These are phyloP conservation scores for Pagetopsis macropterus DNA, from an alignment of 2,797 vertebrate species.

Conservation along the genomic window DNA sequence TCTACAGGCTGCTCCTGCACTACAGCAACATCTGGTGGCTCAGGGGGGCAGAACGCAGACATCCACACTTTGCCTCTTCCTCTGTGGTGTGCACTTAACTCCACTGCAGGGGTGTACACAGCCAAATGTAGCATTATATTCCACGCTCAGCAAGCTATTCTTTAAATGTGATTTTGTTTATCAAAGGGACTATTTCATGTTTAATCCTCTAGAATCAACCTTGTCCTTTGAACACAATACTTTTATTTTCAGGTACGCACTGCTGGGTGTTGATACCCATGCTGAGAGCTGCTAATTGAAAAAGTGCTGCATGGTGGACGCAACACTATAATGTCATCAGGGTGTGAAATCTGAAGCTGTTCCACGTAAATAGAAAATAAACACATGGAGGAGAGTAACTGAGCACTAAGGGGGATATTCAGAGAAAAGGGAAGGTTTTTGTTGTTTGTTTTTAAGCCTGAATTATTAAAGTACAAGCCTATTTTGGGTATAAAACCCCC, in stretches of 20 bases:
- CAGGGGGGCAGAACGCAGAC: slow-evolving; percentile 29
- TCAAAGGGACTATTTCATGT: neutral
- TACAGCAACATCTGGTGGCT: slow-evolving; percentile 72
- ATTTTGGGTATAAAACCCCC: slow-evolving; percentile 30
- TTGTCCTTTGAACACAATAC: neutral
- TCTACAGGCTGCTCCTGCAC: slow-evolving; percentile 33
- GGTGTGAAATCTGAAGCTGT: slow-evolving; percentile 32
- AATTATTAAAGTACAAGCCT: slow-evolving; percentile 51
- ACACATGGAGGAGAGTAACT: slow-evolving; percentile 30
- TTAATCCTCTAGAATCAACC: slow-evolving; percentile 11
- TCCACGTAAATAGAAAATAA: slow-evolving; percentile 14
- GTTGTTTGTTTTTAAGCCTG: slow-evolving; percentile 38
- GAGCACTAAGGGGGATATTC: neutral
- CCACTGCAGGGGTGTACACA: neutral
- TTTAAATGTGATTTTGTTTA: slow-evolving; percentile 7
- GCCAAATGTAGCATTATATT: slow-evolving; percentile 1
- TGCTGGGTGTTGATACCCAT: slow-evolving; percentile 49
- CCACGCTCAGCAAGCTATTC: neutral
- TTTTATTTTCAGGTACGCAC: slow-evolving; percentile 34
- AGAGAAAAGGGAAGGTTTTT: slow-evolving; percentile 30
- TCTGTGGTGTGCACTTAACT: neutral
- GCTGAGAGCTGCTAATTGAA: slow-evolving; percentile 73
- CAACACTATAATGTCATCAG: slow-evolving; percentile 18
- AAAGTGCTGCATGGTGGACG: slow-evolving; percentile 49
- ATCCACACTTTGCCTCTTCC: neutral